Percentiles rank a stretch among this genome's conserved stretches.
phyloP scores from a whole-genome alignment of 1,140 invertebrate species.

The Anagrus nilaparvatae region DNA sequence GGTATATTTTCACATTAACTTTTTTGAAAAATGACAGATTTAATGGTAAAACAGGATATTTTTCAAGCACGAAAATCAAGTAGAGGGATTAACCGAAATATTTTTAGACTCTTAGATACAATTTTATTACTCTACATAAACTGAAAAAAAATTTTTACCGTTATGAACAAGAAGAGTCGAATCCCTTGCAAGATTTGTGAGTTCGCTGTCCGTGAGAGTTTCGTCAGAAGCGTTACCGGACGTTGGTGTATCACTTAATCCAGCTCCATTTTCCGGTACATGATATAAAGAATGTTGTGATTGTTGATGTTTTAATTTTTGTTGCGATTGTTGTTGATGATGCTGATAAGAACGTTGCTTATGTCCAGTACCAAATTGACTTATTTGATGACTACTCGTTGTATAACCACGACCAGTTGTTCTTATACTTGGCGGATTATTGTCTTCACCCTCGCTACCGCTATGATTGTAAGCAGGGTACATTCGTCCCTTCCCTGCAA shows the following conservation, averaged over 20 bases:
- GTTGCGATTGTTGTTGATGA: slow-evolving; percentile 37
- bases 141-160: no score
- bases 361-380: slow-evolving; percentile 12
- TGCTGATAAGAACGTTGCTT: slow-evolving; percentile 39
- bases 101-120: neutral
- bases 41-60: no score
- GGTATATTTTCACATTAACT: no score
- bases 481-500: slow-evolving; percentile 58
- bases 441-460: slow-evolving; percentile 53
- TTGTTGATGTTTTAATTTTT: slow-evolving; percentile 37
- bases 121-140: slow-evolving; percentile 11
- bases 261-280: slow-evolving; percentile 44
- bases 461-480: slow-evolving; percentile 57
- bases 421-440: slow-evolving; percentile 26
- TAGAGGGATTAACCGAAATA: slow-evolving; percentile 7
- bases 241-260: slow-evolving; percentile 64
- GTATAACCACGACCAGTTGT: slow-evolving; percentile 17
- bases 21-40: no score
- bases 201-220: slow-evolving; percentile 68
- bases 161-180: slow-evolving; percentile 68
- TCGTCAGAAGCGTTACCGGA: slow-evolving; percentile 73
- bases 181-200: slow-evolving; percentile 61
- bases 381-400: neutral
- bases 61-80: no score
- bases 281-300: slow-evolving; percentile 42